Evolutionary conservation across 1,140 invertebrate species (phyloP), one percentile per base, ranked within the genome.

Genomic region (Helicoverpa zea): DNA sequence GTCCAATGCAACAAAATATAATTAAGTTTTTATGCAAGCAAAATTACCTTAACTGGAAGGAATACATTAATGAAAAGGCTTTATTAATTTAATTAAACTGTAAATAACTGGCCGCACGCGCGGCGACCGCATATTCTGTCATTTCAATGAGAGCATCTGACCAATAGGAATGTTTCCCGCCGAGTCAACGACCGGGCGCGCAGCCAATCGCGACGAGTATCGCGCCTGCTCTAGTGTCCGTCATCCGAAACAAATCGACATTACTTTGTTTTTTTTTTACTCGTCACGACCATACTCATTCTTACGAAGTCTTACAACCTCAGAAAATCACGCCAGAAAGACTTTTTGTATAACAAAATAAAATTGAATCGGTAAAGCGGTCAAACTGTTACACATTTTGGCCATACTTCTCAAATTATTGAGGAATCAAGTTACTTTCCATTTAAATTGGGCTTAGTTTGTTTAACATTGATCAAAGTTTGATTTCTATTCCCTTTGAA

Each of bases 201-300:
- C 84, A 80, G 84, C 87, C 91, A 89, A 91, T 90, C 80, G 87
- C 87, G 75, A 84, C 85, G 72, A 81, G 83, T 83, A 84, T 87
- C 87, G 87, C 84, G 72, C 56, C 81, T 85, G 86, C 84, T 89
- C 87, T 79, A 86, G 86, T 84, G 85, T 81, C 83, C 87, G 83
- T 90, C 87, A 89, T 88, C 88, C 90, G 90, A 89, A 86, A 91
- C 90, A 88, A 92, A 93, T 91, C 85, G 84, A 86, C 85, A 83
- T 83, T 86, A 84, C 84, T 84, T 82, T 79, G 82, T 87, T 86
- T 84, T 87, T 82, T 88, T 87, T 92, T 91, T 74, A 82, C 85
- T 84, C 84, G 87, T 87, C 91, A 91, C 87, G 85, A 86, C 83
- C 83, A 78, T 77, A 58, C 35, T 70, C 58, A 43, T 23, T 82